Evolutionary conservation across 2,888 invertebrate species (phyloP), one percentile per base, ranked within the genome.

Genomic region (Ptychoptera albimana): DNA sequence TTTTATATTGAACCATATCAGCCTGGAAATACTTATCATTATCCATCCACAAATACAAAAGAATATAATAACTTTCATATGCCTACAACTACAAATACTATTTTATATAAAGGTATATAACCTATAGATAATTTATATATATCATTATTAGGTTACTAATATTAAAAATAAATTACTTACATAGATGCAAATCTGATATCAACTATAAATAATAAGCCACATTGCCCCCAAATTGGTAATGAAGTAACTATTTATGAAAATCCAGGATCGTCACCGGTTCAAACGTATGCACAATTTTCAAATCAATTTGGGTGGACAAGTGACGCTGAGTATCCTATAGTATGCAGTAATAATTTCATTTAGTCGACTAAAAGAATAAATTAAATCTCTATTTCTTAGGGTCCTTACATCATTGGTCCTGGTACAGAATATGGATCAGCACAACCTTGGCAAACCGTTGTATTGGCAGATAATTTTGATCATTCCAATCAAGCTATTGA

Each of bases 131-230:
- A 7, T 32, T 9, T 32, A 23, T 5, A 23, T 5, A 23, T 23
- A 23, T 23, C n/a, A n/a, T n/a, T n/a, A n/a, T n/a, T n/a, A n/a
- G n/a, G n/a, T 23, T 23, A 3, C 3, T 23, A 23, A 3, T 32
- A 4, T 7, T 32, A 32, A 32, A 32, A 11, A 11, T 7, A 11
- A 32, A 7, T 32, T 32, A 7, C 9, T 32, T 32, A n/a, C n/a
- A n/a, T 32, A 32, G 66, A 66, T 56, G 60, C 64, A 6, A 59
- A 57, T 40, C 42, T 66, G 23, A 41, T 50, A n/a, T 59, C 58
- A 39, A 49, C 62, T 0, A 49, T 61, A 38, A 56, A 64, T 2
- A 34, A 34, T 34, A 54, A 46, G 34, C 53, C 56, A 14, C 55
- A 60, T 38, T 61, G 58, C 38, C 38, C 39, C 9, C 8, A 36